A percentile compares a stretch with the other conserved stretches of the same genome.
Evolutionary conservation across 1,140 invertebrate genomes (phyloP).

Genomic region (Zaprionus africanus): DNA sequence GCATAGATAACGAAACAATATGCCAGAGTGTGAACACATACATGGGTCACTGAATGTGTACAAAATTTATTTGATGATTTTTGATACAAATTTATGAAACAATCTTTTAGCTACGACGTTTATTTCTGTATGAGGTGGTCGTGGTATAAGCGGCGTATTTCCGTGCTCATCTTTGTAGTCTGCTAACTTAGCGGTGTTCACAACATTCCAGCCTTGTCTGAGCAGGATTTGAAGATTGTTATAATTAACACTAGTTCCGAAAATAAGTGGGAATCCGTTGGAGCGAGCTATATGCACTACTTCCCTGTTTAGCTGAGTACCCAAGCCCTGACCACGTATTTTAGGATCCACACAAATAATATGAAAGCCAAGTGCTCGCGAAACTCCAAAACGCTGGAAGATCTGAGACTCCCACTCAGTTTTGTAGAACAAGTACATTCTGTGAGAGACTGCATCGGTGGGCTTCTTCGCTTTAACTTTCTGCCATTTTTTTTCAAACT

Average conservation of each 20-base stretch:
- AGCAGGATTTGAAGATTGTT: slow-evolving; percentile 41
- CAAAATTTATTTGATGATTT: background rate
- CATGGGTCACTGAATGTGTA: background rate
- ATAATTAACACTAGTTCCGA: slow-evolving; percentile 54
- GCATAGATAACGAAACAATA: too few species aligned
- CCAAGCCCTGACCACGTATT: slow-evolving; percentile 51
- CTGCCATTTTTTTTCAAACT: too few species aligned
- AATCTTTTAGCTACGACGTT: slow-evolving; percentile 63
- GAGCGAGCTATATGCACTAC: slow-evolving; percentile 31
- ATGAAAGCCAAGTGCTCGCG: slow-evolving; percentile 50
- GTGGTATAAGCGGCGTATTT: slow-evolving; percentile 42
- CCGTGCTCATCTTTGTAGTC: slow-evolving; percentile 62
- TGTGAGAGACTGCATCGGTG: too few species aligned
- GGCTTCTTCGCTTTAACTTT: too few species aligned
- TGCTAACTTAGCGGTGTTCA: slow-evolving; percentile 42
- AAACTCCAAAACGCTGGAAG: too few species aligned
- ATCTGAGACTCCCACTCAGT: too few species aligned
- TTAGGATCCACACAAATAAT: slow-evolving; percentile 44
- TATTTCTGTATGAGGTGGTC: slow-evolving; percentile 49
- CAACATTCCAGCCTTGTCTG: slow-evolving; percentile 38
- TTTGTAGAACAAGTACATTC: too few species aligned
- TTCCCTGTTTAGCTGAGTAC: slow-evolving; percentile 41
- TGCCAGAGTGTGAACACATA: too few species aligned
- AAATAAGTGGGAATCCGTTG: slow-evolving; percentile 42
- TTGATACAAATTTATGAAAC: slow-evolving; percentile 31